phyloP scores from a whole-genome alignment of 1,140 invertebrate species.

The Bombus huntii region DNA sequence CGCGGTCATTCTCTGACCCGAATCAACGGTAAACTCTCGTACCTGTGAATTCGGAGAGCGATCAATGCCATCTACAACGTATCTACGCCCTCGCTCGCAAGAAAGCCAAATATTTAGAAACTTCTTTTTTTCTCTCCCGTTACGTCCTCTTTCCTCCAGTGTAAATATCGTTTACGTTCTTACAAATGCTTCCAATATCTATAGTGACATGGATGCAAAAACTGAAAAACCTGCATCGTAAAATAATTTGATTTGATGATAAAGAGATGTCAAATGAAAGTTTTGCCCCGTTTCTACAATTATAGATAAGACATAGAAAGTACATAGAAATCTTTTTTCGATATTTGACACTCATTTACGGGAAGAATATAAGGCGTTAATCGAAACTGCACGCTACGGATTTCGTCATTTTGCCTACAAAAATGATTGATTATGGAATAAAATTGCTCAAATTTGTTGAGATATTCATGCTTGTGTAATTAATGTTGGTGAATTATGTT shows the following conservation, averaged over 20 bases:
- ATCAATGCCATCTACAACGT: not conserved
- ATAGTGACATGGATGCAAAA: no score
- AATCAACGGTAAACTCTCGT: not conserved
- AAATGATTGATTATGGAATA: not conserved
- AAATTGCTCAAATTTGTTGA: no score
- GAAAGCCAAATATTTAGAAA: conserved; percentile 11
- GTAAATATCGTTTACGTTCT: not conserved
- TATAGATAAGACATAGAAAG: no score
- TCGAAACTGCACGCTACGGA: not conserved
- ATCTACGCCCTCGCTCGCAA: not conserved
- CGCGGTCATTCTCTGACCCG: no score
- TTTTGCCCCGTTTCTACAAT: not conserved
- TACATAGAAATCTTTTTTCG: no score
- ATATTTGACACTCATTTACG: no score
- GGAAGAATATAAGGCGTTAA: no score
- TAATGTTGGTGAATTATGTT: no score
- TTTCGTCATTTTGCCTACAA: not conserved
- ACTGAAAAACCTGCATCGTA: not conserved
- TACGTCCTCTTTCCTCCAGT: not conserved
- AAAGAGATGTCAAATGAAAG: not conserved
- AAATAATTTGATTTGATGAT: conserved; percentile 1
- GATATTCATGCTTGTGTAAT: no score
- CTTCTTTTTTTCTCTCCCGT: not conserved
- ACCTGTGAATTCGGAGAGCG: not conserved
- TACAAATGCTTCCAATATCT: not conserved